Base-by-base conservation (phyloP, 2,113 vertebrate species). In the Amphiprion percula region DNA sequence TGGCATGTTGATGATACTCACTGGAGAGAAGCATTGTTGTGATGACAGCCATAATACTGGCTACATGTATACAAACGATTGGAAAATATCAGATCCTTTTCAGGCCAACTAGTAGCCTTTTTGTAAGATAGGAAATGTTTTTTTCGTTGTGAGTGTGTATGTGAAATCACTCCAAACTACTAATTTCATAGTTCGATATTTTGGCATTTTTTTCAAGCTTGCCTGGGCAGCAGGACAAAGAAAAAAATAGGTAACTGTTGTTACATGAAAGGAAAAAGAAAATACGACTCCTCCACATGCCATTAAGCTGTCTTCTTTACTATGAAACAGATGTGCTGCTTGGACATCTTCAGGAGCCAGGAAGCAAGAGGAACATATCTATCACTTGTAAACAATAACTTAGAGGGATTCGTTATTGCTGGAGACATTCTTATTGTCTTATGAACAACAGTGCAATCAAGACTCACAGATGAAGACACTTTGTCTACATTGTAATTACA, bases 281-380 rank as follows among this genome's bases (percentile, higher is more conserved):
- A 74, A 58, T 12, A 46, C 7, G 30, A 55, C 53, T 72, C 39
- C 44, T 76, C 61, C 47, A 79, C 41, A 28, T 71, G 41, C 41
- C 44, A 75, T 90, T 80, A 81, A 88, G 75, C 49, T 60, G 79
- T 82, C 82, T 69, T 60, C 30, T 66, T 21, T 72, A 81, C 64
- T 5, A 9, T 74, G 37, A 84, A 80, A 82, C 83, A 89, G 82
- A 88, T 87, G 86, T 67, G 33, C 8, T 21, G 72, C 28, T 76
- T 77, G 74, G 46, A 82, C 24, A 50, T 69, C 52, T 53, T 56
- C 64, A 33, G 44, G 17, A 70, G 67, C 47, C 56, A 62, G 8
- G n/a, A 56, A 74, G 54, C 55, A 68, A 67, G 39, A 50, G 37
- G 5, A 74, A 81, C 10, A 46, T 54, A 74, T 10, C 19, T n/a